Evolutionary conservation across 2,888 invertebrate genomes (phyloP).

Genomic region (Nasonovia ribisnigri): DNA sequence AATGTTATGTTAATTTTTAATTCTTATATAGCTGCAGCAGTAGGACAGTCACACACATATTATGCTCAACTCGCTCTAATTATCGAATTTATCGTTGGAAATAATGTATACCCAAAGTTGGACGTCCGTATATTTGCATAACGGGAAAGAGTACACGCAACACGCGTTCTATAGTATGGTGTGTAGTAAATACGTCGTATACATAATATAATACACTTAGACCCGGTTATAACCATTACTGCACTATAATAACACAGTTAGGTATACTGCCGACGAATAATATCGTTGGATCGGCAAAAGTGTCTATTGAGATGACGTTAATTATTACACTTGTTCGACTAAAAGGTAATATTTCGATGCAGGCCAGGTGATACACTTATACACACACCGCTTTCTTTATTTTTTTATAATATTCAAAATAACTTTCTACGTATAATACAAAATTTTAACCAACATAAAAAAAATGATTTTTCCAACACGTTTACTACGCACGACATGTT

Average conservation of each 20-base stretch:
- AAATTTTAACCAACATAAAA: not conserved
- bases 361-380: not conserved
- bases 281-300: constrained; percentile 9
- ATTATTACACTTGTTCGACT: constrained; percentile 28
- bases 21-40: not conserved
- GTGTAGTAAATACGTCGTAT: constrained; percentile 12
- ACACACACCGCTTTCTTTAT: not conserved
- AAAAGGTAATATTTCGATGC: constrained; percentile 32
- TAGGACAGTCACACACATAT: not conserved
- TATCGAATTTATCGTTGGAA: constrained; percentile 49
- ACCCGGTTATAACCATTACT: constrained; percentile 20
- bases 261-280: constrained; percentile 26
- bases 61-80: constrained; percentile 47
- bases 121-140: constrained; percentile 53
- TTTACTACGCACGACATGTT: not conserved
- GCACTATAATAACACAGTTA: constrained; percentile 13
- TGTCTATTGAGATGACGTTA: constrained; percentile 18
- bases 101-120: constrained; percentile 52
- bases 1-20: not conserved
- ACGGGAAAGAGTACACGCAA: constrained; percentile 51
- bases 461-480: not conserved
- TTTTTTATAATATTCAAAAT: constrained; percentile 17
- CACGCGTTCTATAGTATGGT: not conserved
- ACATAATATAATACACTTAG: not conserved
- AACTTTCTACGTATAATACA: constrained; percentile 8